A percentile compares a stretch with the other conserved stretches of the same genome.
These are phyloP conservation scores for Mustelus asterias DNA, from an alignment of 2,113 vertebrate species.

Conservation along the genomic window DNA sequence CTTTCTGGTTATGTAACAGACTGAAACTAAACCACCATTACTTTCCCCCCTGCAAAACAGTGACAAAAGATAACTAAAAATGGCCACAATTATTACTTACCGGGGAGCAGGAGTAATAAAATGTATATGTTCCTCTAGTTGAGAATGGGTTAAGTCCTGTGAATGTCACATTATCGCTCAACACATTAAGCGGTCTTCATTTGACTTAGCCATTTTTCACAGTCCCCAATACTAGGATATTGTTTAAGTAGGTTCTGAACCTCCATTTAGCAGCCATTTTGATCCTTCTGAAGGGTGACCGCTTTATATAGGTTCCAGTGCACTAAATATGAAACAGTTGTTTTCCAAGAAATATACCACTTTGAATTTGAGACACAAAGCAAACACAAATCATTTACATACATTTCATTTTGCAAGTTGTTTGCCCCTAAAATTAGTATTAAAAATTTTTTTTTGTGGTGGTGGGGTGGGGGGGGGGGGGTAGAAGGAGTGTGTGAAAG, in stretches of 20 bases:
- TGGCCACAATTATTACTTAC: conserved; percentile 7
- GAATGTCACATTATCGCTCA: conserved; percentile 21
- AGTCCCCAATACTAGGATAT: neutral
- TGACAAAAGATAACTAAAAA: neutral
- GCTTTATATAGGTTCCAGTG: neutral
- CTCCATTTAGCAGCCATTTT: conserved; percentile 35
- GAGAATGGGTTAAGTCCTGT: conserved; percentile 13
- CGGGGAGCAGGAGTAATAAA: conserved; percentile 9
- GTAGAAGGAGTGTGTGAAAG: neutral
- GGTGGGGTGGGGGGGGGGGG: neutral
- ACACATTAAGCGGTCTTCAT: conserved; percentile 20
- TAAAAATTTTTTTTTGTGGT: neutral
- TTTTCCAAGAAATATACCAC: neutral
- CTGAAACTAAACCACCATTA: neutral
- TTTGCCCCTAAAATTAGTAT: neutral
- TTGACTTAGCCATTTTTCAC: conserved; percentile 29
- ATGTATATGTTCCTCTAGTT: neutral
- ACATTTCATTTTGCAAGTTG: neutral
- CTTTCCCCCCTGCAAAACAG: neutral
- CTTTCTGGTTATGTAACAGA: neutral
- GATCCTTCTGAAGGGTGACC: neutral
- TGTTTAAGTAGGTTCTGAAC: conserved; percentile 24
- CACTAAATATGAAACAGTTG: conserved; percentile 14
- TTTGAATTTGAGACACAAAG: neutral
- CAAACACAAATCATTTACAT: neutral